Base-by-base conservation (phyloP, 2,797 vertebrate species). In the Hippoglossus hippoglossus region DNA sequence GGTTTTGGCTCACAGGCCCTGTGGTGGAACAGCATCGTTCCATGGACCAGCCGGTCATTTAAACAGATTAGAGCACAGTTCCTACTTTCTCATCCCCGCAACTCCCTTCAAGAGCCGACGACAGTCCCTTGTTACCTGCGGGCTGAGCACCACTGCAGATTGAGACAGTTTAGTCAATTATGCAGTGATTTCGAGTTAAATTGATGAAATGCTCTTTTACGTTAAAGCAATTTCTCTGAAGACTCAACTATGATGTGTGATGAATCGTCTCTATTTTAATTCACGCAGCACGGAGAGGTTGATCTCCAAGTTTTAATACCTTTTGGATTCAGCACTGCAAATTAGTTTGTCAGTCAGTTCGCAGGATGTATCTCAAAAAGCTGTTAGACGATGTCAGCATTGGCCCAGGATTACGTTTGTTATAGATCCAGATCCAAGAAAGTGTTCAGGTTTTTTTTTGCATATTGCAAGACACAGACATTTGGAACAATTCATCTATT, bases 1-100 rank as follows among this genome's bases (percentile, higher is more conserved):
- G 83, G 68, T 76, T 73, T 73, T 39, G 58, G 67, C 83, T 79
- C 82, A 85, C 67, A 85, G 87, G 79, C 81, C 75, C 77, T 73
- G 79, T 59, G 69, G 85, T 72, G 61, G 62, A 64, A 73, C 74
- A 83, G 81, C 73, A 77, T 77, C 74, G 55, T 65, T 80, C 81
- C 83, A 81, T 39, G 57, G 74, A 53, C 55, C 75, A 75, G 51
- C 39, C 47, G 60, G 57, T 76, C 71, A 50, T 76, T 75, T 55
- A 67, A 67, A 82, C 81, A 53, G 80, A 84, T 71, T 52, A 56
- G 56, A 70, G 64, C 61, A 55, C 60, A 73, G 72, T 63, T 73
- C 51, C 61, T 63, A 51, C 64, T 51, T 74, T 31, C 26, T 73
- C 55, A 36, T 71, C 71, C 62, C 49, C 34, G 22, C 22, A 22